Base-by-base conservation (phyloP, 2,888 invertebrate genomes). In the Ichneumoninae sp. region DNA sequence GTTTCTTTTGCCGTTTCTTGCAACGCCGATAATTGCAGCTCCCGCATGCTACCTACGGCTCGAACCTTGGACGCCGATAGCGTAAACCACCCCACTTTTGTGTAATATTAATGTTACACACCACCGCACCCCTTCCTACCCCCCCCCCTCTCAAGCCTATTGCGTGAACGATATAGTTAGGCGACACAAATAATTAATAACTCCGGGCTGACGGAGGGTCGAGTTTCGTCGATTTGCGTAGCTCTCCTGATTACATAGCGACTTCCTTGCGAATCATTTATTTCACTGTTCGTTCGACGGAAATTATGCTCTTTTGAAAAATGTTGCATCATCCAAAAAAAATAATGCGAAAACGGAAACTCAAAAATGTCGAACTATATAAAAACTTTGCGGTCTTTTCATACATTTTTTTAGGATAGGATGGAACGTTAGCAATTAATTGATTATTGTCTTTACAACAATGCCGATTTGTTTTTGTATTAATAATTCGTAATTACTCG, bases 1-100 rank as follows among this genome's bases (percentile, higher is more conserved):
- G 86, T 88, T 89, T 88, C 87, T 89, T 87, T 85, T 70, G 82
- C 72, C 81, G 80, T 62, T 84, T 81, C 69, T 81, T 84, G 69
- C 77, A 66, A 69, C 68, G 72, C 70, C 84, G 86, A 89, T 90
- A 90, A 91, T 90, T 89, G 83, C 87, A 74, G 62, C 76, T 82
- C 70, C 50, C 81, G 83, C 83, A 72, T 84, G 68, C 68, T 66
- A 33, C 26, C 44, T 47, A n/a, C 54, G 68, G 50, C 60, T 60
- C 50, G 66, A 75, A 68, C 62, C 33, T 69, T 62, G 65, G 57
- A 30, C 66, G 30, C 70, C 57, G 47, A 54, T 66, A 57, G 50
- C 66, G 19, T 44, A 54, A 82, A 71, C 70, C 66, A 44, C 10
- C 54, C 76, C 19, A 66, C 70, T 50, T 75, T 62, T 52, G 54